Conservation (phyloP, 2,888 invertebrate genomes). For the Nemoura dubitans region DNA sequence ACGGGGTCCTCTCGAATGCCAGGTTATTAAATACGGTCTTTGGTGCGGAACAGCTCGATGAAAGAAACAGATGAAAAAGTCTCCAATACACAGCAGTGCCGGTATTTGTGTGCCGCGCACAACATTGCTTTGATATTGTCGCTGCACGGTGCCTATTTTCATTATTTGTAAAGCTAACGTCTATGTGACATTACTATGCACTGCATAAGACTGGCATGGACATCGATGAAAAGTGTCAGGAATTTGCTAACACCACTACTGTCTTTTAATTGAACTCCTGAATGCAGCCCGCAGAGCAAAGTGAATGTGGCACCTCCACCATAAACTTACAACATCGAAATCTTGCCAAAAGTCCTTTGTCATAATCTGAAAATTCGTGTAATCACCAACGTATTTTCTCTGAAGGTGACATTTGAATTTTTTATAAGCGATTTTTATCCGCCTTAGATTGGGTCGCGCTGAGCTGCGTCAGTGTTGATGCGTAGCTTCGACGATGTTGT, state of each 20-base stretch:
- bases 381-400: no score
- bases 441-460: not conserved
- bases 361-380: not conserved
- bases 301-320: not conserved
- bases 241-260: not conserved
- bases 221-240: not conserved
- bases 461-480: not conserved
- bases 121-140: not conserved
- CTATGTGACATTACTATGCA: not conserved
- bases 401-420: not conserved
- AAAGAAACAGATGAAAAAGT: not conserved
- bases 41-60: constrained; percentile 15
- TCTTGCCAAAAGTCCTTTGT: not conserved
- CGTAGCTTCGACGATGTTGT: not conserved
- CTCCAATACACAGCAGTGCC: not conserved
- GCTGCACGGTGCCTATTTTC: not conserved
- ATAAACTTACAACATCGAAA: not conserved
- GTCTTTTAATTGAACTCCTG: not conserved
- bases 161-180: not conserved
- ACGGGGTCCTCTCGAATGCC: not conserved
- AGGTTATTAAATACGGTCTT: constrained; percentile 29
- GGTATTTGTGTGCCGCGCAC: not conserved
- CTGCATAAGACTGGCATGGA: not conserved
- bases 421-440: not conserved
- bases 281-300: not conserved